These are phyloP conservation scores for Drosophila incognita DNA, from an alignment of 2,888 invertebrate species.

Conservation along the genomic window DNA sequence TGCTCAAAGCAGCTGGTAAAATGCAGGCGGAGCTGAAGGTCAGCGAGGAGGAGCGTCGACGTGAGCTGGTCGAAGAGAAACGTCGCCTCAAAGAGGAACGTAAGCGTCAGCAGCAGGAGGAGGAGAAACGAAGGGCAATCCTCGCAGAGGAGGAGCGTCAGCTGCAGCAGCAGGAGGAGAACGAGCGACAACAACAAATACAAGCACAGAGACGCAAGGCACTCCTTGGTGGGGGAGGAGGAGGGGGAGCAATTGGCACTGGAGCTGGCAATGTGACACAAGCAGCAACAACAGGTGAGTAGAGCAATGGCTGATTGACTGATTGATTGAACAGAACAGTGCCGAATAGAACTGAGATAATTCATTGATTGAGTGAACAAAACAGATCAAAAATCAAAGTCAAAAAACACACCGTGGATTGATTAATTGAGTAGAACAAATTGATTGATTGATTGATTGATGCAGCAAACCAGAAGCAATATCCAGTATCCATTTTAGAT, in stretches of 20 bases:
- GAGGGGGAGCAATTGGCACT: not conserved
- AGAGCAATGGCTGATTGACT: not conserved
- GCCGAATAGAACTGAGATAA: not conserved
- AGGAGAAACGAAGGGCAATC: constrained; percentile 79
- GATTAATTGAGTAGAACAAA: not conserved
- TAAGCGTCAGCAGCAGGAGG: constrained; percentile 82
- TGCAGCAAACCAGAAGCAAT: not conserved
- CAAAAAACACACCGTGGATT: not conserved
- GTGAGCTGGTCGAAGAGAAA: constrained; percentile 81
- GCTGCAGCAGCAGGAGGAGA: constrained; percentile 82
- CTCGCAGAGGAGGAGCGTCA: constrained; percentile 81
- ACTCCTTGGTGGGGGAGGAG: constrained; percentile 57
- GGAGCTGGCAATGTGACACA: not conserved
- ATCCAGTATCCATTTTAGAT: not conserved
- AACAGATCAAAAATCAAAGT: not conserved
- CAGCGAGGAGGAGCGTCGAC: constrained; percentile 78
- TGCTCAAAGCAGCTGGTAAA: constrained; percentile 23
- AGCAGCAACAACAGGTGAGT: not conserved
- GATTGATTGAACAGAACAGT: not conserved
- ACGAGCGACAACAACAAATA: constrained; percentile 83
- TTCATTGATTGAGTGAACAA: not conserved
- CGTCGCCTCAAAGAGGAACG: constrained; percentile 82
- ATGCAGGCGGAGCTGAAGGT: constrained; percentile 11
- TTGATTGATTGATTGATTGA: not conserved
- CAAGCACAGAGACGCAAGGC: constrained; percentile 84